These are phyloP conservation scores for Drosophila nigrodunni DNA, from an alignment of 1,140 invertebrate species.

Conservation along the genomic window DNA sequence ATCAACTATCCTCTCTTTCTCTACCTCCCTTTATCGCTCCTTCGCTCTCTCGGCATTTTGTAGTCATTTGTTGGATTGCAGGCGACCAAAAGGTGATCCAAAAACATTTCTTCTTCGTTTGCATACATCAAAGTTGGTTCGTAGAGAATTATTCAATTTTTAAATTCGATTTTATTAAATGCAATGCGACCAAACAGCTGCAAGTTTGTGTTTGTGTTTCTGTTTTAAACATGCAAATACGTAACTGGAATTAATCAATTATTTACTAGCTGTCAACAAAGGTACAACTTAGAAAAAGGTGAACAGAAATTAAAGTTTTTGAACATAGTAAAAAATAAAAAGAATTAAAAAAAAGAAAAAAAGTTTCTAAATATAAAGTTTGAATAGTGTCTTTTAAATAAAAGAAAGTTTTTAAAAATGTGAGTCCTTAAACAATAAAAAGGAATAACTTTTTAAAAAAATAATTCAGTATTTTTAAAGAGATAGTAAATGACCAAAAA, in stretches of 20 bases:
- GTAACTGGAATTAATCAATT: neutral
- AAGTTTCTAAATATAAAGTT: no score
- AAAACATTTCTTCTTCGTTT: conserved; percentile 9
- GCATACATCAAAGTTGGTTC: conserved; percentile 1
- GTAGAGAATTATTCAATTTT: conserved; percentile 11
- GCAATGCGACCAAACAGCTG: conserved; percentile 4
- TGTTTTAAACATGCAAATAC: neutral
- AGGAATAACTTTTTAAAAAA: no score
- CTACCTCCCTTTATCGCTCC: neutral
- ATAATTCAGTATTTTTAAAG: no score
- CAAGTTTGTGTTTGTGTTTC: neutral
- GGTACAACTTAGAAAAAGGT: neutral
- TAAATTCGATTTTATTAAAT: neutral
- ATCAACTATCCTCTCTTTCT: neutral
- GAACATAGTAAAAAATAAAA: neutral
- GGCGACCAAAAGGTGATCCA: neutral
- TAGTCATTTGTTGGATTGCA: conserved; percentile 29
- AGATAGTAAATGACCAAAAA: no score
- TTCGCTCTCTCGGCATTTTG: conserved; percentile 34
- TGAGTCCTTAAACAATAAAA: no score
- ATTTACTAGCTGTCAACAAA: neutral
- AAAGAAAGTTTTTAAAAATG: no score
- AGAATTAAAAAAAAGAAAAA: no score
- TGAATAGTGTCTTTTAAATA: no score
- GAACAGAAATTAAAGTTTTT: no score